Percentiles rank a stretch among this genome's conserved stretches.
Evolutionary conservation across 2,113 vertebrate species (phyloP).

Genomic region (Ascaphus truei): DNA sequence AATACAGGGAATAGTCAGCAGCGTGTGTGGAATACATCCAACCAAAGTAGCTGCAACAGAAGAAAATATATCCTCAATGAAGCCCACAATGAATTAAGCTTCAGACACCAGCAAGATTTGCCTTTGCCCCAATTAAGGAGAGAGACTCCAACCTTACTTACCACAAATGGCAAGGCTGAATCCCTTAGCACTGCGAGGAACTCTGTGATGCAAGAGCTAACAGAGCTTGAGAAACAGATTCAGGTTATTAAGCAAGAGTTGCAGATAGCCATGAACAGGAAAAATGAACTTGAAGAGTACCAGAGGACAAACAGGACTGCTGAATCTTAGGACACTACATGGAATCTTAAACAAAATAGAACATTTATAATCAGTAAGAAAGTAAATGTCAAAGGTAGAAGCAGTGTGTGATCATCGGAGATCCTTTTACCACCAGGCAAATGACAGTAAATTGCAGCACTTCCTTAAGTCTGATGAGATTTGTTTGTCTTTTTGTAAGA

Average conservation of each 20-base stretch:
- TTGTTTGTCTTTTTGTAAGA: constrained; percentile 37
- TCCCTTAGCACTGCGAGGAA: constrained; percentile 60
- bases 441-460: constrained; percentile 32
- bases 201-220: constrained; percentile 82
- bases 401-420: neutral
- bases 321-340: constrained; percentile 53
- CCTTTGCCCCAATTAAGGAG: constrained; percentile 64
- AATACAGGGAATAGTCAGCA: constrained; percentile 77
- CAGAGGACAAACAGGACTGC: constrained; percentile 75
- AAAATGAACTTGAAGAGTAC: constrained; percentile 86
- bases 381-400: constrained; percentile 8
- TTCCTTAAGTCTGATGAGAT: constrained; percentile 36
- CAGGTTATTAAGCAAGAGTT: constrained; percentile 89
- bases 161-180: constrained; percentile 84
- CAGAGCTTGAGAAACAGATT: constrained; percentile 88
- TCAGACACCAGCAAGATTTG: constrained; percentile 67
- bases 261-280: constrained; percentile 86
- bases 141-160: constrained; percentile 63
- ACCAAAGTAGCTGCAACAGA: constrained; percentile 64
- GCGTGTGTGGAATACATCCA: constrained; percentile 73
- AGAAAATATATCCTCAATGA: constrained; percentile 65
- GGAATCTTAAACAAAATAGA: neutral
- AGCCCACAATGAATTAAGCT: constrained; percentile 67
- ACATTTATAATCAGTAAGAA: neutral
- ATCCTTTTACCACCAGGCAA: neutral